Conservation (phyloP, 2,113 vertebrate species). For the Aegithalos caudatus region DNA sequence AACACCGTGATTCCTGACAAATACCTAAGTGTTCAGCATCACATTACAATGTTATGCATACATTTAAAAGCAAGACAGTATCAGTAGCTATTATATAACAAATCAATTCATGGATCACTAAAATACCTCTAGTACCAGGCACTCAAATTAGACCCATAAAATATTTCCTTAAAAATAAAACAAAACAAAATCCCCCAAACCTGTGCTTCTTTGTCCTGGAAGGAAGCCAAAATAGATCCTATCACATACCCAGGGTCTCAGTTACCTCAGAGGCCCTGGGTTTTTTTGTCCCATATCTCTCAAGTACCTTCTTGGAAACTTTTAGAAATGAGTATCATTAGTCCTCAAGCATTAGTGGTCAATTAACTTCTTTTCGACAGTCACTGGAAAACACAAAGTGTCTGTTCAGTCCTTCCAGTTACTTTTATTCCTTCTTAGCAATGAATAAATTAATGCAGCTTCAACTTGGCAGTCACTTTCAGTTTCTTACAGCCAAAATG, state of each 20-base stretch:
- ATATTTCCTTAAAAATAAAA: neutral
- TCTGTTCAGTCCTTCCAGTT: neutral
- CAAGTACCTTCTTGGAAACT: neutral
- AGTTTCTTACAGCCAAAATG: neutral
- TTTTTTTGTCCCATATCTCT: neutral
- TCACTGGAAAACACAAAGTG: neutral
- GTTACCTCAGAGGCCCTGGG: neutral
- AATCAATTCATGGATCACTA: constrained; percentile 37
- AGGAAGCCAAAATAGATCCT: constrained; percentile 10
- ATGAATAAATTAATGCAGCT: neutral
- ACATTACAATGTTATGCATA: constrained; percentile 46
- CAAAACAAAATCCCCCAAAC: neutral
- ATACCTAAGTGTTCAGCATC: constrained; percentile 47
- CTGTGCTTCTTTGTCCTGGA: constrained; percentile 21
- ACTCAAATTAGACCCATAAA: neutral
- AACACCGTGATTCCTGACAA: constrained; percentile 30
- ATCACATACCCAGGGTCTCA: neutral
- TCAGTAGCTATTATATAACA: constrained; percentile 65
- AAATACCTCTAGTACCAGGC: constrained; percentile 59
- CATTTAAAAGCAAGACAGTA: constrained; percentile 56
- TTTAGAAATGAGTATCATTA: neutral
- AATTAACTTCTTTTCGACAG: neutral
- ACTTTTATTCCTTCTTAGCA: neutral
- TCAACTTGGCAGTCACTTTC: neutral
- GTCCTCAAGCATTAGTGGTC: neutral